Base-by-base conservation (phyloP, 2,888 invertebrate species). In the Leistus spinibarbis region DNA sequence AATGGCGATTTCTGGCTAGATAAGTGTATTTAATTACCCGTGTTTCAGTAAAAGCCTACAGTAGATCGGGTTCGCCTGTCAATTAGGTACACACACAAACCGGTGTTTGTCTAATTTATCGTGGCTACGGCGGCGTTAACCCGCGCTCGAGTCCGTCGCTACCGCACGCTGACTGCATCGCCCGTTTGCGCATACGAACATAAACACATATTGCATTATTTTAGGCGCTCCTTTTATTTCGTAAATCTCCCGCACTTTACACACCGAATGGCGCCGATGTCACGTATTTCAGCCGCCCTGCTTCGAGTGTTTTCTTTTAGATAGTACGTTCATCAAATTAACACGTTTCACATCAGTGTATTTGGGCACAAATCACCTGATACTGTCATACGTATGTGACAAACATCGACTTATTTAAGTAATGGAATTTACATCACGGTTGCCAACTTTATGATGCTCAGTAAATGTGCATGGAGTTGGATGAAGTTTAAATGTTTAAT, bases 1-100 rank as follows among this genome's bases (percentile, higher is more conserved):
- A 80, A 79, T 79, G 79, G 79, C 80, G 83, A 83, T 83, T 81
- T 80, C 80, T 79, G 80, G 80, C 80, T 82, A 82, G 83, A 83
- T 83, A 82, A 83, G 81, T 82, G 81, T 75, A 75, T 75, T 83
- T 84, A 84, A 84, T 84, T 84, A 83, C 83, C 82, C 78, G 82
- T 75, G 75, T 75, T 75, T 64, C 54, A 68, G 69, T 75, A 69
- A 68, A 75, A 64, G 75, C 75, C 75, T 64, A 75, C 63, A 63
- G 69, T 75, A 73, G 73, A 73, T 73, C 75, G 63, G 64, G 68
- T 69, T 69, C 69, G 81, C 81, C 84, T 82, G 83, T 84, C 84
- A 84, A 84, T 84, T 84, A 84, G 83, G 76, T 75, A 79, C 78
- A 76, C 67, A 79, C 80, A 77, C 78, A 76, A 79, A 77, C 78